These are phyloP conservation scores for Lagodon rhomboides DNA, from an alignment of 2,797 vertebrate species.

Conservation along the genomic window DNA sequence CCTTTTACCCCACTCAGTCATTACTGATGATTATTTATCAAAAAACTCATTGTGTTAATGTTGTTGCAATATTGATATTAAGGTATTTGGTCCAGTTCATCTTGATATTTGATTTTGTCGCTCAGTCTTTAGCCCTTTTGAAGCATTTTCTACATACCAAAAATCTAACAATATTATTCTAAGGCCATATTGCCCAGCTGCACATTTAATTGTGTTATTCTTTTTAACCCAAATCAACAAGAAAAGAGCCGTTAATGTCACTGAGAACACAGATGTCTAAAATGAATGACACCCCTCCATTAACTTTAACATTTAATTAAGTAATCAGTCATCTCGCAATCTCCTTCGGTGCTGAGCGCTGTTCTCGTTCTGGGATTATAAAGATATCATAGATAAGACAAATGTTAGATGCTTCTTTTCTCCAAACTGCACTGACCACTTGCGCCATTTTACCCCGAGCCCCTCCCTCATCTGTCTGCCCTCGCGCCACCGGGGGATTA, in stretches of 20 bases:
- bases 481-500: slow-evolving; percentile 46
- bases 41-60: no score
- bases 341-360: background rate
- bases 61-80: no score
- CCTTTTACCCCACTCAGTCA: no score
- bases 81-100: no score
- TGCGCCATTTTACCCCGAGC: slow-evolving; percentile 9
- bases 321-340: no score
- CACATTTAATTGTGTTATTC: background rate
- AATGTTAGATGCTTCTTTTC: slow-evolving; percentile 11
- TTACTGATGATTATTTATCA: no score
- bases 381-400: background rate
- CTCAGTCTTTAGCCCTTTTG: no score
- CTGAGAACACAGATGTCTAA: background rate
- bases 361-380: slow-evolving; percentile 3
- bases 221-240: background rate
- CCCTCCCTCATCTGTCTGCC: slow-evolving; percentile 31
- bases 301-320: background rate
- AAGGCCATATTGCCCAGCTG: no score
- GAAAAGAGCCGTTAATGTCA: background rate
- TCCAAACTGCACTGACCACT: slow-evolving; percentile 34
- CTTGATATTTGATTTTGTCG: no score
- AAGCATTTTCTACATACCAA: no score
- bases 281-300: background rate
- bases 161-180: no score